Percentiles rank a stretch among this genome's conserved stretches.
phyloP scores from a whole-genome alignment of 2,113 vertebrate genomes.

The Dendrocopos noguchii region DNA sequence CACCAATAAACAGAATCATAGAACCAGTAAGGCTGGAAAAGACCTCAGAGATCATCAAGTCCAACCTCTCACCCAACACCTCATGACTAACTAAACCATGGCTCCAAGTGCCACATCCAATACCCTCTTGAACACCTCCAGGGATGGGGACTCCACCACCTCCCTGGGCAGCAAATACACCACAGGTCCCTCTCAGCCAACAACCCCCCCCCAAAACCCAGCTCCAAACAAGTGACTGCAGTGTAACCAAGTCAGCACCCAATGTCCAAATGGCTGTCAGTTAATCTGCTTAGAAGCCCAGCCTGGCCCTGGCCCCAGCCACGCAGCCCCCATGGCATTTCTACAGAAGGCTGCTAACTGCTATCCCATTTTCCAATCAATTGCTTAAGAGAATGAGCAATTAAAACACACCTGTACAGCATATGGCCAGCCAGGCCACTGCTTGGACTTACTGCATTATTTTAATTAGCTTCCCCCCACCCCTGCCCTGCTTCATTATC shows the following conservation, averaged over 20 bases:
- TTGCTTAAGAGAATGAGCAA: slow-evolving; percentile 43
- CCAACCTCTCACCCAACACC: no score
- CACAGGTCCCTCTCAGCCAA: no score
- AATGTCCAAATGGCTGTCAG: neutral
- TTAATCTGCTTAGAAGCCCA: slow-evolving; percentile 40
- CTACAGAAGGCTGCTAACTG: slow-evolving; percentile 38
- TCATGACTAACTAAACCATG: no score
- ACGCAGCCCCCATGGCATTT: neutral
- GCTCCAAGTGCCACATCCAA: no score
- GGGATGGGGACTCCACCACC: no score
- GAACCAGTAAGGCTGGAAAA: no score
- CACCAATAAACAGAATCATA: neutral
- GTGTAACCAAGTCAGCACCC: neutral
- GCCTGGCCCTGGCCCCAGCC: neutral
- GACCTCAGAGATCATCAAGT: no score
- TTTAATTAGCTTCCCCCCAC: slow-evolving; percentile 34
- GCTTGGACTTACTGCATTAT: slow-evolving; percentile 41
- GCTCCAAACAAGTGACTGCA: neutral
- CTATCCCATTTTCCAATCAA: slow-evolving; percentile 67
- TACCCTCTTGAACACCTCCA: no score
- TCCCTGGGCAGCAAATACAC: no score
- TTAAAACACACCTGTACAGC: slow-evolving; percentile 60
- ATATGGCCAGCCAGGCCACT: slow-evolving; percentile 54
- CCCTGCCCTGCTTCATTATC: neutral
- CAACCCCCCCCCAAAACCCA: no score